Percentiles rank a stretch among this genome's conserved stretches.
Evolutionary conservation across 2,113 vertebrate species (phyloP).

Genomic region (Crotalus tigris): DNA sequence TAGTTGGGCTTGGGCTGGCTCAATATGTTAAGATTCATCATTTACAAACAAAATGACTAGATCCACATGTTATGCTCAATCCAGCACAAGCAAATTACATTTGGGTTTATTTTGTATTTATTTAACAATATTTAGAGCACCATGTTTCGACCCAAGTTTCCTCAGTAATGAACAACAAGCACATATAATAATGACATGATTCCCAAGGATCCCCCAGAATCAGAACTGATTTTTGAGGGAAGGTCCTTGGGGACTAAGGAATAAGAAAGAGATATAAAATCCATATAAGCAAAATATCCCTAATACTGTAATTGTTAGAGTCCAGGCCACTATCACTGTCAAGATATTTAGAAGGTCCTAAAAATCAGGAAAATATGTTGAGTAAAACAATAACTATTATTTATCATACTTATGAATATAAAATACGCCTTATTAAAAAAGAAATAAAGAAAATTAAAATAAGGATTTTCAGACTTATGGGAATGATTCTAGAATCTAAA

Average conservation of each 20-base stretch:
- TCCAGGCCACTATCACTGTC: neutral
- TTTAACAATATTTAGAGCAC: neutral
- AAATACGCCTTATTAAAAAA: neutral
- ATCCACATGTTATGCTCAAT: neutral
- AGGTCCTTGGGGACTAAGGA: neutral
- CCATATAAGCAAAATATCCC: neutral
- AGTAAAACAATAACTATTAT: neutral
- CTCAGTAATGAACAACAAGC: neutral
- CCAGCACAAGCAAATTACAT: neutral
- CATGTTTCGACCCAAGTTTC: neutral
- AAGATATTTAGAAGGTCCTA: neutral
- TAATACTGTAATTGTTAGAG: neutral
- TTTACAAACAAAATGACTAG: neutral
- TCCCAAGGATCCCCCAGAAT: neutral
- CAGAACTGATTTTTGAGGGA: neutral
- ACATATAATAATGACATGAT: neutral
- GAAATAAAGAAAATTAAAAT: neutral
- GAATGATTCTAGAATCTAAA: neutral
- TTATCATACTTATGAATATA: neutral
- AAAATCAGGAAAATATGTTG: neutral
- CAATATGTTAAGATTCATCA: neutral
- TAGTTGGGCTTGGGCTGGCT: neutral
- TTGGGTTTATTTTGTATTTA: neutral
- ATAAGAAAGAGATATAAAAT: neutral
- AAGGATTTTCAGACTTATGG: neutral